Evolutionary conservation across 2,888 invertebrate genomes (phyloP), one percentile per base, ranked within the genome.

Genomic region (Crioceris asparagi): DNA sequence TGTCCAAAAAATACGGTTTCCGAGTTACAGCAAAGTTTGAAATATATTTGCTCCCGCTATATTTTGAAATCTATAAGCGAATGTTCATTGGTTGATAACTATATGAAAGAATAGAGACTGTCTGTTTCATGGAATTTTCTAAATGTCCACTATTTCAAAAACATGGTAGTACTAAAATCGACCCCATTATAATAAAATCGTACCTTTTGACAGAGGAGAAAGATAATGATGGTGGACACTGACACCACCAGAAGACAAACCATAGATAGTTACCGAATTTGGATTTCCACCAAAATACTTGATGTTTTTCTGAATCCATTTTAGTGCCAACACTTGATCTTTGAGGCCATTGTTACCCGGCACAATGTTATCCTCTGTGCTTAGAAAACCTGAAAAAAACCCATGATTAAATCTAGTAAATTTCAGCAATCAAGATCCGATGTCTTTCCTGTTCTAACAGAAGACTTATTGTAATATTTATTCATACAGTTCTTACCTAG

Each of bases 331-430:
- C 3, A 38, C 41, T 49, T 64, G 64, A 46, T 64, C 64, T 46
- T 63, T 63, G 16, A 64, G 42, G 2, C 63, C 64, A 31, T 55
- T 59, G 41, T 64, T 64, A 11, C 64, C 64, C 8, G 61, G 54
- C 3, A 59, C 54, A 1, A 56, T 47, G 7, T 53, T 51, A 44
- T 63, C 62, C 47, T 57, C 61, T 2, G 61, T 60, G 45, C 60
- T 62, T 23, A 62, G 35, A 43, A 63, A 63, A 6, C 62, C 61
- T 61, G 29, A 29, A 49, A 39, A 38, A 26, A n/a, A 17, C 4
- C 7, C 8, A 2, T 27, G 14, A 7, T 25, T 25, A 15, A 30
- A 35, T 10, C 14, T 34, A 23, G 4, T 32, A 17, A 7, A 36
- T 2, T 34, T 11, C 18, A 29, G 21, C 17, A 15, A 12, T 3